These are phyloP conservation scores for Emmelina monodactyla DNA, from an alignment of 2,888 invertebrate genomes.

Conservation along the genomic window DNA sequence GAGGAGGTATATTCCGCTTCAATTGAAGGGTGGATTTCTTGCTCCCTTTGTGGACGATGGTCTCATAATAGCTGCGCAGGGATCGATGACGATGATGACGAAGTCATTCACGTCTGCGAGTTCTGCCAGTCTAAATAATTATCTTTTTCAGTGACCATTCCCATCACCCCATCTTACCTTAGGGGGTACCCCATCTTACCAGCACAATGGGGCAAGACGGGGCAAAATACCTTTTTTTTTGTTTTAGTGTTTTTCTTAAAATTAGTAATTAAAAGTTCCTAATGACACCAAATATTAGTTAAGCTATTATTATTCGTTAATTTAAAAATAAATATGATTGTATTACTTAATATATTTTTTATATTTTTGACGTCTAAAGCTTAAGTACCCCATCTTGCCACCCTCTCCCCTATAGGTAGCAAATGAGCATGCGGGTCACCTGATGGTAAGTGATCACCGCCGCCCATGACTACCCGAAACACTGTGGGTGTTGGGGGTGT, in stretches of 20 bases:
- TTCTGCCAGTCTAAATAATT: conserved; percentile 9
- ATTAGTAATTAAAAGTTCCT: conserved; percentile 8
- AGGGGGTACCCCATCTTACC: conserved; percentile 9
- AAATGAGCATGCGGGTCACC: too few species aligned
- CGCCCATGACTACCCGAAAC: too few species aligned
- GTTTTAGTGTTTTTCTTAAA: conserved; percentile 9
- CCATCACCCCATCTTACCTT: conserved; percentile 12
- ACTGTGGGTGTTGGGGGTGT: too few species aligned
- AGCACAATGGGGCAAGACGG: conserved; percentile 13
- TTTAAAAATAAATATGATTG: too few species aligned
- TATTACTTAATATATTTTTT: too few species aligned
- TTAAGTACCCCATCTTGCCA: too few species aligned
- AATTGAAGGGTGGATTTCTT: conserved; percentile 15
- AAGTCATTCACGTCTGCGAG: conserved; percentile 13
- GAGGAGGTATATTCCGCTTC: conserved; percentile 14
- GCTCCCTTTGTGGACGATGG: conserved; percentile 14
- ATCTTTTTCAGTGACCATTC: conserved; percentile 4
- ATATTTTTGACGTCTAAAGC: too few species aligned
- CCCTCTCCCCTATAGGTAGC: too few species aligned
- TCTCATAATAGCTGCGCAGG: conserved; percentile 12
- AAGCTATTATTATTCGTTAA: too few species aligned
- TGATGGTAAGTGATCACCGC: too few species aligned
- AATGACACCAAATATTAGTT: too few species aligned
- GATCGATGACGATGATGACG: conserved; percentile 14
- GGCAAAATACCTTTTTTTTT: conserved; percentile 10